Conservation (phyloP, 2,797 vertebrate genomes). For the Orestias chungarensis region DNA sequence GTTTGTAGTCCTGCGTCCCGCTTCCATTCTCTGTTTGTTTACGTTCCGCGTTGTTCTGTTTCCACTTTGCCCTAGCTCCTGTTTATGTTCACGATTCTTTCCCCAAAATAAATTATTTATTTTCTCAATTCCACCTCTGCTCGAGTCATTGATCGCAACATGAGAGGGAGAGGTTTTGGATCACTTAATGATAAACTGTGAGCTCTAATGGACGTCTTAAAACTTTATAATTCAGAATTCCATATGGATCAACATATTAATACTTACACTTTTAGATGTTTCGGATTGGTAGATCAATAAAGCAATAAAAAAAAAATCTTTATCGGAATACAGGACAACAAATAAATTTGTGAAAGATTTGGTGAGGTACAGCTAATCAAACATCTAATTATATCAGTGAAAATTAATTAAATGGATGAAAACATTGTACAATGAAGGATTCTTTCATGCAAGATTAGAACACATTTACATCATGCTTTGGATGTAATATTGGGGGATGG, state of each 20-base stretch:
- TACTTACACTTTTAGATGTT: neutral
- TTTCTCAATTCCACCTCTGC: too few relatives aligned
- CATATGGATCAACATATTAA: neutral
- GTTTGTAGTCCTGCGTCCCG: too few relatives aligned
- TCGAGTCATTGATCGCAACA: too few relatives aligned
- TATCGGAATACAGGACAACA: neutral
- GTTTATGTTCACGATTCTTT: too few relatives aligned
- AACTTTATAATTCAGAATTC: neutral
- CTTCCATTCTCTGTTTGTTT: too few relatives aligned
- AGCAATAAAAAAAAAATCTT: neutral
- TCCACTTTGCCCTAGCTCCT: too few relatives aligned
- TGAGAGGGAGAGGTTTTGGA: neutral
- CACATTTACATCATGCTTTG: slow-evolving; percentile 51
- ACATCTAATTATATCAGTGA: slow-evolving; percentile 55
- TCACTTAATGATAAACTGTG: neutral
- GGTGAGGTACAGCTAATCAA: slow-evolving; percentile 51
- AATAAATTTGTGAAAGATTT: slow-evolving; percentile 29
- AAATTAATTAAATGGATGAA: slow-evolving; percentile 47
- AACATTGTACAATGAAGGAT: slow-evolving; percentile 45
- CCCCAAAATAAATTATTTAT: too few relatives aligned
- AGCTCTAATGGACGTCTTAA: neutral
- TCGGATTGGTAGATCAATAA: neutral
- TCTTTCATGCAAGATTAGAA: slow-evolving; percentile 53
- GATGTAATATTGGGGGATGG: slow-evolving; percentile 65
- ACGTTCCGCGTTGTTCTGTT: too few relatives aligned